Evolutionary conservation across 30 jellyfish, hydroid and myxozoan genomes (phyloP), one percentile per base, ranked within the genome.

Genomic region (Catostylus mosaicus): DNA sequence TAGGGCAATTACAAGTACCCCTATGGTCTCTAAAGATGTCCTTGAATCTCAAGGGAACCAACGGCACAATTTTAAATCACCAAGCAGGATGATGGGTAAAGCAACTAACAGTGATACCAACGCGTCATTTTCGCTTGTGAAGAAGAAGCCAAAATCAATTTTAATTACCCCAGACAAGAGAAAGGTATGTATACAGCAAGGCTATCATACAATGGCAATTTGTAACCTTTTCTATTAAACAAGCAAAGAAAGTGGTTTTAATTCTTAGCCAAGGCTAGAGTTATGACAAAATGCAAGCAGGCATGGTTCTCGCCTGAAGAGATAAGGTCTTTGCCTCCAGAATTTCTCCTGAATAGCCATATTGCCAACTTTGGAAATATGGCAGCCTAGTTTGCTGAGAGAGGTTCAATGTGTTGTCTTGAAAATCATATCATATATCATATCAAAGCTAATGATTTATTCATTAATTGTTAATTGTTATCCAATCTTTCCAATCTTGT

Each of bases 111-210:
- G 8, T 16, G 56, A 43, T 43, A 43, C 12, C 8, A 43, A 43
- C 56, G 16, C 16, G 56, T n/a, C n/a, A n/a, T n/a, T n/a, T n/a
- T n/a, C n/a, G n/a, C n/a, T n/a, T n/a, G n/a, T n/a, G n/a, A n/a
- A n/a, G n/a, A n/a, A 33, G 16, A 65, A 14, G 27, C 82, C 92
- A 26, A 82, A 43, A 60, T 82, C 92, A 56, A 82, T 82, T 6
- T 64, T 82, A 37, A 64, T 71, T 1, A 69, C 84, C 2, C 92
- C 92, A 32, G 92, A 62, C 64, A 30, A 82, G 4, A 80, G 92
- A 8, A 82, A 82, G 75, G 77, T 54, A 23, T 40, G 54, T 7
- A 40, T 5, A 40, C 27, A n/a, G n/a, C n/a, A n/a, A n/a, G n/a
- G n/a, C n/a, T n/a, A n/a, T n/a, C n/a, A n/a, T n/a, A n/a, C n/a